Base-by-base conservation (phyloP, 2,113 vertebrate species). In the Tupaia tana region DNA sequence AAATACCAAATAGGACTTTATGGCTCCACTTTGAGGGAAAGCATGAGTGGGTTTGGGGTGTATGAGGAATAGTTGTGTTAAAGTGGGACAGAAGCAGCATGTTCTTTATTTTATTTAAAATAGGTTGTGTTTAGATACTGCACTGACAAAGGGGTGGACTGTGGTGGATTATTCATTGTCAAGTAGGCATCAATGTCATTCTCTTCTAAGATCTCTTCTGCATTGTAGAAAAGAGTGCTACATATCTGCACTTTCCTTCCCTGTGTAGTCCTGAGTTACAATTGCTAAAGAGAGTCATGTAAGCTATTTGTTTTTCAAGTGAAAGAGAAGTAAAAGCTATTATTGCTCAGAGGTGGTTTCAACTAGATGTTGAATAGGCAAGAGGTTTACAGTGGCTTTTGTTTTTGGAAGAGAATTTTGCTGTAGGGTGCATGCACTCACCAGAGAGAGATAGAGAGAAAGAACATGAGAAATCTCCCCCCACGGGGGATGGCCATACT, bases 1-100 rank as follows among this genome's bases (percentile, higher is more conserved):
- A 97, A 84, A 84, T 34, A 95, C 82, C 27, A 79, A 75, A 79
- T 75, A 73, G 29, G 29, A 67, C 54, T 77, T 84, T 52, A 29
- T 80, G 56, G n/a, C 31, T 92, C 22, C 10, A 27, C 27, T 77
- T 89, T 70, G 27, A 11, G 77, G 20, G 16, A 63, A 69, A 84
- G 20, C 14, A 67, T 43, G 11, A 73, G 86, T 61, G 31, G 82
- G 12, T 93, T 91, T 77, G 31, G 59, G 75, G 31, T 27, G 2
- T 29, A 22, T 59, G 25, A 89, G 61, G 25, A 70, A 29, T 64
- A 70, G 18, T 61, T 31, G 11, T 8, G 34, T 31, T 85, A 59
- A 59, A 83, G 54, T 63, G 83, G 64, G 56, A 95, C 13, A 25
- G 70, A 74, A 83, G 10, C 73, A 15, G 78, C 27, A 69, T 66